Evolutionary conservation across 2,888 invertebrate genomes (phyloP), one percentile per base, ranked within the genome.

Genomic region (Tachystola acroxantha): DNA sequence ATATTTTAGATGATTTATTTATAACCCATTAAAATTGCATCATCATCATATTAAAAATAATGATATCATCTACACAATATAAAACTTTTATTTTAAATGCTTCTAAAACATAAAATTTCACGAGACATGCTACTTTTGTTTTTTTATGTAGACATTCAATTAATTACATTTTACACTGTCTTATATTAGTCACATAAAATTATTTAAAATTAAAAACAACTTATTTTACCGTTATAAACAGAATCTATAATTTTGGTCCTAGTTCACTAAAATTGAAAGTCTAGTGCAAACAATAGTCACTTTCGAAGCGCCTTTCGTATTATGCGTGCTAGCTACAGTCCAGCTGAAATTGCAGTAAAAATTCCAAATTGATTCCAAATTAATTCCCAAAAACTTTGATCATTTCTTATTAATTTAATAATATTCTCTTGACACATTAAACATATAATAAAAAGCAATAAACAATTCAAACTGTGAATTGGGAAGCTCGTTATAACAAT

Each of bases 11-110:
- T 66, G 70, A 66, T 81, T 82, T 79, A 79, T 80, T 76, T 74
- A 70, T 79, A 82, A 79, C 80, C 81, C 81, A 71, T 76, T 64
- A 79, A 82, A 80, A 80, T 74, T 75, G 77, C 67, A 77, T 78
- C 69, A 73, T 72, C 69, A 71, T 72, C 71, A 72, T 79, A 77
- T 76, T 78, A 78, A 84, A 84, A 84, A 81, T 81, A 84, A 80
- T 78, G 68, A 79, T 74, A 78, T 74, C 61, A 67, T 76, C 79
- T 82, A 32, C 52, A 72, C n/a, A n/a, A n/a, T 73, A 73, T 69
- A 71, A 72, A 71, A 71, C 69, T 67, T 69, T 63, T 72, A 39
- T 35, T 73, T 84, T 84, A 85, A 85, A 85, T 84, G 82, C 85
- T 79, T 76, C 80, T 80, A 82, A 69, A 81, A 77, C 75, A 76